phyloP scores from a whole-genome alignment of 2,888 invertebrate genomes.

The Cephonodes hylas region DNA sequence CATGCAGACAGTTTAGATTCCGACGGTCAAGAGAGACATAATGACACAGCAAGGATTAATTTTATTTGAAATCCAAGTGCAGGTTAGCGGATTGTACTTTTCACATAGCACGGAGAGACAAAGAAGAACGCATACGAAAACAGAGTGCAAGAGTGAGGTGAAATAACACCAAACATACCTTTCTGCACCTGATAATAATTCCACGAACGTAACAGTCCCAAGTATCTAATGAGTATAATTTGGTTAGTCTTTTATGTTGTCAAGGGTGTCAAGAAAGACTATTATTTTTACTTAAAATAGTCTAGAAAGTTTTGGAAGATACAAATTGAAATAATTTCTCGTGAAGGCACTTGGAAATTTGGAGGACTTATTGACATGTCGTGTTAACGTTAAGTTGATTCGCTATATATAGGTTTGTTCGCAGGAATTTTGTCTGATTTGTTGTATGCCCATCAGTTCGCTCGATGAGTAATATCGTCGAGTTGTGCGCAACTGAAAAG shows the following conservation, averaged over 20 bases:
- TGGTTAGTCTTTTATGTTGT: neutral
- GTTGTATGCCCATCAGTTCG: constrained; percentile 86
- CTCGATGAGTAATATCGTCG: constrained; percentile 89
- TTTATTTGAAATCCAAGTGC: neutral
- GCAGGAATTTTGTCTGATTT: constrained; percentile 90
- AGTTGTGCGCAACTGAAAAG: constrained; percentile 88
- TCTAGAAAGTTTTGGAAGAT: constrained; percentile 41
- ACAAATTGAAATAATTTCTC: constrained; percentile 37
- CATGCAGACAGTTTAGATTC: neutral
- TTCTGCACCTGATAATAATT: constrained; percentile 12
- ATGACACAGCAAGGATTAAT: neutral
- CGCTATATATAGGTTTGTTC: constrained; percentile 92
- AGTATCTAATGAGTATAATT: neutral
- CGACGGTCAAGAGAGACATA: neutral
- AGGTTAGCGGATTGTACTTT: neutral
- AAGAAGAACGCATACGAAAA: constrained; percentile 34
- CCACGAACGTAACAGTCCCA: constrained; percentile 16
- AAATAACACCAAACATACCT: constrained; percentile 45
- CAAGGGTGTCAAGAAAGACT: neutral
- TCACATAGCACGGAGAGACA: constrained; percentile 13
- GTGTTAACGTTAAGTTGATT: constrained; percentile 35
- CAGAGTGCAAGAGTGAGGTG: constrained; percentile 39
- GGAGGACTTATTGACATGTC: constrained; percentile 38
- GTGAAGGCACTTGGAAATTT: constrained; percentile 67
- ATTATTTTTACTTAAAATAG: constrained; percentile 21